Conservation (phyloP, 2,113 vertebrate genomes). For the Miniopterus natalensis region DNA sequence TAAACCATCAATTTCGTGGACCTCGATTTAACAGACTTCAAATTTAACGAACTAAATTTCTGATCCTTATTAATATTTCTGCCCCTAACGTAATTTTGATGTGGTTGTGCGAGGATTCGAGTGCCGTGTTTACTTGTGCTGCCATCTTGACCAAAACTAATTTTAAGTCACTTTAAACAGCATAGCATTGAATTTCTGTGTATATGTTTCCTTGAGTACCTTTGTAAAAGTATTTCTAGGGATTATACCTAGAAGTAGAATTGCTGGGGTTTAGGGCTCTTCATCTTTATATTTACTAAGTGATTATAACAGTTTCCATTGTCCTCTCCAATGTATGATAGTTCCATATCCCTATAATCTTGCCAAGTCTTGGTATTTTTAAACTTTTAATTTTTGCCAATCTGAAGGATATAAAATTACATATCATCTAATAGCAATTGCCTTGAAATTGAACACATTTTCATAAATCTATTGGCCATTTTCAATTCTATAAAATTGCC, state of each 20-base stretch:
- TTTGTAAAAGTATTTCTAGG: not conserved
- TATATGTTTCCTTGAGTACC: not conserved
- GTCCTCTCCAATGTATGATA: too few species aligned
- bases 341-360: too few species aligned
- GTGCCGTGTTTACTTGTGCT: too few species aligned
- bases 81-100: too few species aligned
- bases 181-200: not conserved
- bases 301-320: too few species aligned
- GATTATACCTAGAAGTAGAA: not conserved
- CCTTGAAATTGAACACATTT: slow-evolving; percentile 23
- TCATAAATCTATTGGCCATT: slow-evolving; percentile 41
- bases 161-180: not conserved
- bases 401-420: not conserved
- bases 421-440: not conserved
- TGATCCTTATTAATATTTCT: too few species aligned
- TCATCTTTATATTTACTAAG: not conserved
- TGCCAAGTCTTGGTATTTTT: slow-evolving; percentile 20
- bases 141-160: too few species aligned
- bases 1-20: too few species aligned
- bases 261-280: not conserved
- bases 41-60: too few species aligned
- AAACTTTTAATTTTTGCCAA: slow-evolving; percentile 33
- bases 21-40: too few species aligned
- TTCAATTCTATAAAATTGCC: slow-evolving; percentile 1
- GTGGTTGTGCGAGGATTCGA: too few species aligned